These are phyloP conservation scores for Pygoscelis antarcticus DNA, from an alignment of 2,113 vertebrate genomes.

Conservation along the genomic window DNA sequence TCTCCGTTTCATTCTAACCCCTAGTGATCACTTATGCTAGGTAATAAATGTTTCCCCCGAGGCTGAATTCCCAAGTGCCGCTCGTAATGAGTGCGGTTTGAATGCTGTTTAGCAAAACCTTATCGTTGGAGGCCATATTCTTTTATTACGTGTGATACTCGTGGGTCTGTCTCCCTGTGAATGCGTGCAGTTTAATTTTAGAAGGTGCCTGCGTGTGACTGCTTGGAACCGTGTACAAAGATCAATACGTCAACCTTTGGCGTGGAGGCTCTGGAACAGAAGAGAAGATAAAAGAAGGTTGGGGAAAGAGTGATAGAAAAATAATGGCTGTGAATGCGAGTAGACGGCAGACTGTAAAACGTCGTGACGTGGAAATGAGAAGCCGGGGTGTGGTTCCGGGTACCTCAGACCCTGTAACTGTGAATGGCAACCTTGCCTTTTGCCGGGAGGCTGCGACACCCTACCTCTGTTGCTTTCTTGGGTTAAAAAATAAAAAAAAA, in stretches of 20 bases:
- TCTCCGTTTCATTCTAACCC: background rate
- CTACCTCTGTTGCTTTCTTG: rapidly evolving
- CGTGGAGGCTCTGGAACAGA: background rate
- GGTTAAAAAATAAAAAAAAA: too few relatives aligned
- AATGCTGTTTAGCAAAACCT: background rate
- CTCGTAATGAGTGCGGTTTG: background rate
- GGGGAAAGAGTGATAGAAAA: background rate
- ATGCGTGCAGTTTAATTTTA: background rate
- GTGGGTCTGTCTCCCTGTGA: background rate
- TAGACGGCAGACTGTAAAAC: too few relatives aligned
- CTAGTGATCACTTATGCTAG: background rate
- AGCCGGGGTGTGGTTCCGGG: background rate
- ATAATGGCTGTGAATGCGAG: background rate
- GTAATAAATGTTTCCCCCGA: background rate
- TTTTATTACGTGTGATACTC: background rate
- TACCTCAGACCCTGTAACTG: background rate
- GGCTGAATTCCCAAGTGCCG: background rate
- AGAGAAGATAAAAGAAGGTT: background rate
- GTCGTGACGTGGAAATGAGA: background rate
- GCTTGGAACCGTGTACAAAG: background rate
- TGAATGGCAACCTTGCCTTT: background rate
- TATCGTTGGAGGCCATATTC: background rate
- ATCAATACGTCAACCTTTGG: background rate
- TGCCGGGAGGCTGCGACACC: background rate
- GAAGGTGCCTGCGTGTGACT: background rate